Conservation (phyloP, 2,888 invertebrate species). For the Eupeodes latifasciatus region DNA sequence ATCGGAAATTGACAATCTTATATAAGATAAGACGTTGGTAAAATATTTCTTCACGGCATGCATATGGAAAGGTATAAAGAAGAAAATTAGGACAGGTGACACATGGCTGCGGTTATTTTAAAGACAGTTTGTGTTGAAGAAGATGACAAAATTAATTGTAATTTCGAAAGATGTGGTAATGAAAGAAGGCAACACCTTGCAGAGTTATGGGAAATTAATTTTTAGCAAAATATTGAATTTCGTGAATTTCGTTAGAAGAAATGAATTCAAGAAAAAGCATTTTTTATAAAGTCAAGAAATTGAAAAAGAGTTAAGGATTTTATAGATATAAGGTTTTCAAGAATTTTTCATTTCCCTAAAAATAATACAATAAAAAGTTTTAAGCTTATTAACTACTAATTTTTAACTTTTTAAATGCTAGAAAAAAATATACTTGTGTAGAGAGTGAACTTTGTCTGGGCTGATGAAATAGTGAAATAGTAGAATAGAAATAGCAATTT, state of each 20-base stretch:
- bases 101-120: slow-evolving; percentile 26
- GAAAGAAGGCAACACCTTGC: background rate
- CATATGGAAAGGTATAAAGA: background rate
- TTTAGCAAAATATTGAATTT: background rate
- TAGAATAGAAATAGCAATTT: too few species aligned
- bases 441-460: too few species aligned
- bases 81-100: slow-evolving; percentile 24
- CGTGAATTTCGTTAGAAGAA: background rate
- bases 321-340: too few species aligned
- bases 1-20: slow-evolving; percentile 58
- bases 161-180: background rate
- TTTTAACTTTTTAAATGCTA: too few species aligned
- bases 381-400: too few species aligned
- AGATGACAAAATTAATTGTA: background rate
- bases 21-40: background rate
- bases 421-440: too few species aligned
- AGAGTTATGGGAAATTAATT: background rate
- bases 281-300: too few species aligned
- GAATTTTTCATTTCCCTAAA: too few species aligned
- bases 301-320: too few species aligned
- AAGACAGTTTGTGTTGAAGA: background rate
- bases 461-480: too few species aligned
- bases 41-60: slow-evolving; percentile 8
- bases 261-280: too few species aligned
- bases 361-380: too few species aligned